Evolutionary conservation across 2,888 invertebrate species (phyloP), one percentile per base, ranked within the genome.

Genomic region (Conistra vaccinii): DNA sequence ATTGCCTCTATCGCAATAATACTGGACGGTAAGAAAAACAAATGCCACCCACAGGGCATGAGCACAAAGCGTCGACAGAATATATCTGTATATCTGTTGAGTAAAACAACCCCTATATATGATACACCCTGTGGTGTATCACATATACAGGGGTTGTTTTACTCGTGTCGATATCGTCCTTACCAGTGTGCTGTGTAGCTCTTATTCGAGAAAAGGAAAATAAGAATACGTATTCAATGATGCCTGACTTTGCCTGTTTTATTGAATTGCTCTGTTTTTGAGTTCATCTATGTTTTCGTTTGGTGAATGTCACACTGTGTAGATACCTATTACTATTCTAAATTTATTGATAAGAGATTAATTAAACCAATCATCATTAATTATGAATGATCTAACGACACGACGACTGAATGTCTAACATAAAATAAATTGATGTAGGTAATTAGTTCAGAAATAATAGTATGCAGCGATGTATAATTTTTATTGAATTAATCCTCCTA

Each of bases 11-110:
- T 17, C 23, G 9, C 71, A 48, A 62, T 42, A 57, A 39, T 9
- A 69, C 29, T 62, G 39, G 5, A 26, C 29, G 23, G 7, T 45
- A 1, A 26, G 20, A 26, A 55, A 26, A 29, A 60, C 14, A 26
- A 32, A 5, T 14, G n/a, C 26, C 23, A 51, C 1, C 23, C 14
- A n/a, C 26, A 58, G 55, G 12, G 9, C 0, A 39, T 1, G 42
- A 62, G 32, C n/a, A 63, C 26, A 63, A 69, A 77, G 51, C 20
- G 1, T 42, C 7, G 62, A 45, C 48, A 55, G 42, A 76, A n/a
- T n/a, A n/a, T n/a, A n/a, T n/a, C n/a, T n/a, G n/a, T n/a, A n/a
- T n/a, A n/a, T n/a, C n/a, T n/a, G n/a, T n/a, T n/a, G n/a, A n/a
- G n/a, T n/a, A n/a, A n/a, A n/a, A n/a, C n/a, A n/a, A n/a, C n/a